Evolutionary conservation across 2,888 invertebrate genomes (phyloP).

Genomic region (Cryptus viduatorius): DNA sequence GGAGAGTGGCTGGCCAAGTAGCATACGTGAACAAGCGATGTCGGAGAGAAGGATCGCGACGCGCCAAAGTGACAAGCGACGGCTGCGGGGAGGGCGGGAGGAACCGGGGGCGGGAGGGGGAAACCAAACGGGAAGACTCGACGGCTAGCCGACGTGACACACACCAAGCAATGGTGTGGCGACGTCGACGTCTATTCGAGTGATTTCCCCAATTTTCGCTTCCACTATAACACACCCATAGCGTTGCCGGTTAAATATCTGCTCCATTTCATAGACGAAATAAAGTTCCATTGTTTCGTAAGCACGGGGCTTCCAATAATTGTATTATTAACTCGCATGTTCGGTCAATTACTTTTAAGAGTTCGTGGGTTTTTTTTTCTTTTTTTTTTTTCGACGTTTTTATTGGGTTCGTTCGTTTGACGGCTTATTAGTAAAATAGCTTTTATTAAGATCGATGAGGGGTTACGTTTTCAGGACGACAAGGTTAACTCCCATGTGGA

Average conservation of each 20-base stretch:
- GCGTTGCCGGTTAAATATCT: conserved; percentile 5
- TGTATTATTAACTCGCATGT: conserved; percentile 1
- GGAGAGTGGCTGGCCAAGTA: conserved; percentile 60
- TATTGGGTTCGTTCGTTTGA: background rate
- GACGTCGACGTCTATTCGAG: conserved; percentile 48
- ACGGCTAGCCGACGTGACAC: conserved; percentile 60
- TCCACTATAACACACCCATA: conserved; percentile 12
- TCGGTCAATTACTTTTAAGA: background rate
- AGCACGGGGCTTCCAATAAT: background rate
- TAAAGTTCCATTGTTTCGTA: background rate
- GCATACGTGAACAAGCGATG: conserved; percentile 55
- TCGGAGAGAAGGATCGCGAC: conserved; percentile 43
- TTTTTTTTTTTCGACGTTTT: background rate
- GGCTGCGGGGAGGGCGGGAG: conserved; percentile 4
- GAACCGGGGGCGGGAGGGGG: conserved; percentile 10
- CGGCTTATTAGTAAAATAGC: too few relatives aligned
- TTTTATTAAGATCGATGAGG: too few relatives aligned
- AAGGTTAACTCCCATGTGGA: too few relatives aligned
- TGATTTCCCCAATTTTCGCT: conserved; percentile 62
- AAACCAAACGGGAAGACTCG: conserved; percentile 61
- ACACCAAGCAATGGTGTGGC: conserved; percentile 33
- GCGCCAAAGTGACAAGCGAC: conserved; percentile 59
- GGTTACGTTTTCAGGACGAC: too few relatives aligned
- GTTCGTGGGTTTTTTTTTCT: background rate
- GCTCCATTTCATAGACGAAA: conserved; percentile 11